These are phyloP conservation scores for Crotalus helleri DNA, from an alignment of 2,113 vertebrate species.

Conservation along the genomic window DNA sequence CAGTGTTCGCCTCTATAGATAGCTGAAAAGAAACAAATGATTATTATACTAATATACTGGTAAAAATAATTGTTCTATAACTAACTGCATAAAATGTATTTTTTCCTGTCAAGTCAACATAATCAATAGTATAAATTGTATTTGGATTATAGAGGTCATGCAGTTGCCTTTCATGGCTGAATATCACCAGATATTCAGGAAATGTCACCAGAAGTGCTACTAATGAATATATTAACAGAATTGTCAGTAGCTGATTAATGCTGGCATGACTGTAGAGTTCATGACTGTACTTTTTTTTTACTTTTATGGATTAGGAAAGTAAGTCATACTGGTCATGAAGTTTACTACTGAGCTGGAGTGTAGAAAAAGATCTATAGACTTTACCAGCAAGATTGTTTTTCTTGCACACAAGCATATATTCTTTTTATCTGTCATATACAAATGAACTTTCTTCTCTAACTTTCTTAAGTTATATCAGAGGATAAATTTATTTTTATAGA, in stretches of 20 bases:
- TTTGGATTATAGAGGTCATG: conserved; percentile 20
- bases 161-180: neutral
- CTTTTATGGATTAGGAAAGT: conserved; percentile 9
- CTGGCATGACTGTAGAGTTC: neutral
- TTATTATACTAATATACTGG: neutral
- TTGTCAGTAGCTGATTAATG: conserved; percentile 23
- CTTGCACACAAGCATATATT: neutral
- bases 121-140: conserved; percentile 9
- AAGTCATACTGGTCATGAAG: conserved; percentile 18
- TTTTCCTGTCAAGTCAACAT: neutral
- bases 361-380: neutral
- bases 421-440: neutral
- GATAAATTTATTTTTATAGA: neutral
- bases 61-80: neutral
- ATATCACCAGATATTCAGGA: neutral
- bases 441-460: neutral
- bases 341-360: conserved; percentile 11
- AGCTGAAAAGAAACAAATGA: neutral
- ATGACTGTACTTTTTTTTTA: neutral
- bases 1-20: neutral
- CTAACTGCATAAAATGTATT: neutral
- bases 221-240: conserved; percentile 24
- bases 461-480: neutral
- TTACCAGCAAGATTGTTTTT: neutral
- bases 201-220: neutral